phyloP scores from a whole-genome alignment of 2,797 vertebrate genomes.

The Onychomys arenicola region DNA sequence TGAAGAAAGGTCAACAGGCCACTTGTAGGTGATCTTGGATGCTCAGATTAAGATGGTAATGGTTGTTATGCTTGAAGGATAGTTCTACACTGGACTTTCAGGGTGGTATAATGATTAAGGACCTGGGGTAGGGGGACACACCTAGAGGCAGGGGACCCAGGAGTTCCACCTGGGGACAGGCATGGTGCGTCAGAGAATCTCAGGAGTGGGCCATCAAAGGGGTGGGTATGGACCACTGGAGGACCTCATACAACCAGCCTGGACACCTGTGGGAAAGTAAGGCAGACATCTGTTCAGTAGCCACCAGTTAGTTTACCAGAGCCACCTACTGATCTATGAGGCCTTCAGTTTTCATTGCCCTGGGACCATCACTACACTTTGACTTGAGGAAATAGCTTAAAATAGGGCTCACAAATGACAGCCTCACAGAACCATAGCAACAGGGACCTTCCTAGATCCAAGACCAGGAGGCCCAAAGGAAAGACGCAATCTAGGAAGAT shows the following conservation, averaged over 20 bases:
- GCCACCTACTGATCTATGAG: background rate
- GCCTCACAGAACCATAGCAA: background rate
- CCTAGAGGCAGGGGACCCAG: too few relatives aligned
- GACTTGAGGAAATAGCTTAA: background rate
- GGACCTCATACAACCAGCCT: background rate
- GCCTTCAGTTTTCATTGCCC: background rate
- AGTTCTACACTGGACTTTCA: background rate
- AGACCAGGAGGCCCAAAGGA: background rate
- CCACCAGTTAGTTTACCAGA: background rate
- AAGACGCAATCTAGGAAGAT: background rate
- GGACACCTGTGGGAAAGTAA: background rate
- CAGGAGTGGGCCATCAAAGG: background rate
- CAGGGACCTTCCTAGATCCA: background rate
- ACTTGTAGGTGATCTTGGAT: too few relatives aligned
- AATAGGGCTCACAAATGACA: background rate
- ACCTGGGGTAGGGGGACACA: too few relatives aligned
- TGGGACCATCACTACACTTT: background rate
- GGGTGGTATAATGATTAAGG: background rate
- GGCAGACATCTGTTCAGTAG: background rate
- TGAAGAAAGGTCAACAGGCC: background rate
- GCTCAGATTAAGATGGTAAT: background rate
- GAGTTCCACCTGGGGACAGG: background rate
- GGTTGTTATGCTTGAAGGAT: background rate
- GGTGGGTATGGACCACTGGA: background rate
- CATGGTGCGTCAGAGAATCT: background rate